phyloP scores from a whole-genome alignment of 2,888 invertebrate species.

The Drosophila mercatorum region DNA sequence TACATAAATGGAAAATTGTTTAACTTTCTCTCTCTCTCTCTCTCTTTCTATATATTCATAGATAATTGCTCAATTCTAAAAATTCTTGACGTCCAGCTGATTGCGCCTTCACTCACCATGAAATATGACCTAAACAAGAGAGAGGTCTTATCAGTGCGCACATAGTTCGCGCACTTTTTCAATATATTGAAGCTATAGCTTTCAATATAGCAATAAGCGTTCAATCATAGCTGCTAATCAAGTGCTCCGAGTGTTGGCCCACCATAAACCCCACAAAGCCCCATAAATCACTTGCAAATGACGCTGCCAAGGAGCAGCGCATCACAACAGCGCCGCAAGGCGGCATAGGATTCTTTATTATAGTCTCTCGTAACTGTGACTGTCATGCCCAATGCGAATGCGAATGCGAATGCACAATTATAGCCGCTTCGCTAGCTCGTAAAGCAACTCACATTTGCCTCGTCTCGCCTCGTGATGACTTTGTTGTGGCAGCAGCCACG shows the following conservation, averaged over 20 bases:
- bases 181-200: constrained; percentile 16
- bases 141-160: not conserved
- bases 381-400: constrained; percentile 52
- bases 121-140: not conserved
- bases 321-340: constrained; percentile 5
- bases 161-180: not conserved
- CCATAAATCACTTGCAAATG: constrained; percentile 80
- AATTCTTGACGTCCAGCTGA: not conserved
- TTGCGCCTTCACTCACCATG: not conserved
- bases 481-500: constrained; percentile 47
- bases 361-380: constrained; percentile 25
- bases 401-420: constrained; percentile 76
- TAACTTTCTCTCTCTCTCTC: constrained; percentile 6
- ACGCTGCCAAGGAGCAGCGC: constrained; percentile 51
- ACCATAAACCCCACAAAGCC: constrained; percentile 36
- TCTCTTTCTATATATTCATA: not conserved
- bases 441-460: constrained; percentile 61
- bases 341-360: constrained; percentile 49
- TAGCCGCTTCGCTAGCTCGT: constrained; percentile 75
- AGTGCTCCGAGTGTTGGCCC: constrained; percentile 38
- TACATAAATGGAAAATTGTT: constrained; percentile 10
- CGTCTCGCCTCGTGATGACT: constrained; percentile 50
- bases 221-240: constrained; percentile 76
- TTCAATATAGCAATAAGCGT: constrained; percentile 61
- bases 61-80: constrained; percentile 18